Conservation (phyloP, 1,140 invertebrate species). For the Ericerus pela region DNA sequence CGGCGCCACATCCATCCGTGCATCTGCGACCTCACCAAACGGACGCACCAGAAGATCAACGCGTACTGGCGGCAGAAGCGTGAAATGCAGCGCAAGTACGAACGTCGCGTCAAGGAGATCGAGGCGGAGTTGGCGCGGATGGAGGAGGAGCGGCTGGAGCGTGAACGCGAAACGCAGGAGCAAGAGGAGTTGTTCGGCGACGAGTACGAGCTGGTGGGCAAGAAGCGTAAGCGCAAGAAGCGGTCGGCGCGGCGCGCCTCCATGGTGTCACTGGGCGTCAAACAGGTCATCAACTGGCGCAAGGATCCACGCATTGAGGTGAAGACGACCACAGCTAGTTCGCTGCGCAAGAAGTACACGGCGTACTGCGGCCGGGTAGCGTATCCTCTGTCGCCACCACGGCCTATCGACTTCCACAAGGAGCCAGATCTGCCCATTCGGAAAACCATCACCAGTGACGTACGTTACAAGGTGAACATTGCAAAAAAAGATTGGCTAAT, state of each 20-base stretch:
- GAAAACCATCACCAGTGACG: not conserved
- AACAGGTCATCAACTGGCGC: not conserved
- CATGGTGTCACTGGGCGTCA: not conserved
- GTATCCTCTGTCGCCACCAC: too few species aligned
- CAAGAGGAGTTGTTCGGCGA: not conserved
- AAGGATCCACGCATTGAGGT: not conserved
- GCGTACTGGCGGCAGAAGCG: not conserved
- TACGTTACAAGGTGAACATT: not conserved
- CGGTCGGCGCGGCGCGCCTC: not conserved
- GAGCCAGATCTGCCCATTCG: not conserved
- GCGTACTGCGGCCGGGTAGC: not conserved
- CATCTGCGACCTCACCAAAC: not conserved
- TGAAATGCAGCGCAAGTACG: not conserved
- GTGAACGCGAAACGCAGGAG: not conserved
- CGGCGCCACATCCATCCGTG: constrained; percentile 6
- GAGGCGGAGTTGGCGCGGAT: not conserved
- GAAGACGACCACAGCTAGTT: not conserved
- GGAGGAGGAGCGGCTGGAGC: not conserved
- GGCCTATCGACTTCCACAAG: not conserved
- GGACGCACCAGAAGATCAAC: not conserved
- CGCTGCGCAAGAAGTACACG: not conserved
- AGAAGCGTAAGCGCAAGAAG: not conserved
- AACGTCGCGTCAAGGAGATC: not conserved
- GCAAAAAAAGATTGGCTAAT: not conserved
- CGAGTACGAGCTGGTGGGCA: not conserved